phyloP scores from a whole-genome alignment of 1,140 invertebrate genomes.

The Macrocentrus cingulum region DNA sequence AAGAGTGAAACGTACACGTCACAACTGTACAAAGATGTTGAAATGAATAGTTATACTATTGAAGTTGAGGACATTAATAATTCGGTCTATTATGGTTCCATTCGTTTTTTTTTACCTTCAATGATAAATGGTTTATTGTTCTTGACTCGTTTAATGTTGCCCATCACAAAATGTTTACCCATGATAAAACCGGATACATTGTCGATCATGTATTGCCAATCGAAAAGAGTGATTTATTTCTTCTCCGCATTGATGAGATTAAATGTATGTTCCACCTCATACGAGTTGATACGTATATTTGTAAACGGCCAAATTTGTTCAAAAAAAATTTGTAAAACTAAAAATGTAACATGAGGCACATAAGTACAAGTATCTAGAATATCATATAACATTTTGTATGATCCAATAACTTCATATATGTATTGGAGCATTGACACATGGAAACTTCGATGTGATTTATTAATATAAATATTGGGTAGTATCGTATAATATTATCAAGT shows the following conservation, averaged over 20 bases:
- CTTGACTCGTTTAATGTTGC: slow-evolving; percentile 19
- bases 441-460: too few species aligned
- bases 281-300: slow-evolving; percentile 22
- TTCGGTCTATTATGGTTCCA: slow-evolving; percentile 17
- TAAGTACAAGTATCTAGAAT: too few species aligned
- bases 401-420: too few species aligned
- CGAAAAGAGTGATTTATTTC: background rate
- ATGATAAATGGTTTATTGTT: slow-evolving; percentile 18
- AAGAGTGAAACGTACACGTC: slow-evolving; percentile 30
- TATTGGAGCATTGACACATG: too few species aligned
- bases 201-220: slow-evolving; percentile 24
- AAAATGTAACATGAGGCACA: too few species aligned
- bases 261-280: slow-evolving; percentile 19
- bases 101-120: slow-evolving; percentile 24
- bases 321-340: too few species aligned
- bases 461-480: too few species aligned
- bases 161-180: slow-evolving; percentile 25
- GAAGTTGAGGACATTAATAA: slow-evolving; percentile 15
- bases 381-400: too few species aligned
- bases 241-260: slow-evolving; percentile 5
- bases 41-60: slow-evolving; percentile 32
- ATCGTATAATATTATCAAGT: too few species aligned
- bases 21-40: slow-evolving; percentile 28
- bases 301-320: slow-evolving; percentile 17
- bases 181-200: slow-evolving; percentile 7